Evolutionary conservation across 2,797 vertebrate genomes (phyloP), one percentile per base, ranked within the genome.

Genomic region (Oryzias sinensis): DNA sequence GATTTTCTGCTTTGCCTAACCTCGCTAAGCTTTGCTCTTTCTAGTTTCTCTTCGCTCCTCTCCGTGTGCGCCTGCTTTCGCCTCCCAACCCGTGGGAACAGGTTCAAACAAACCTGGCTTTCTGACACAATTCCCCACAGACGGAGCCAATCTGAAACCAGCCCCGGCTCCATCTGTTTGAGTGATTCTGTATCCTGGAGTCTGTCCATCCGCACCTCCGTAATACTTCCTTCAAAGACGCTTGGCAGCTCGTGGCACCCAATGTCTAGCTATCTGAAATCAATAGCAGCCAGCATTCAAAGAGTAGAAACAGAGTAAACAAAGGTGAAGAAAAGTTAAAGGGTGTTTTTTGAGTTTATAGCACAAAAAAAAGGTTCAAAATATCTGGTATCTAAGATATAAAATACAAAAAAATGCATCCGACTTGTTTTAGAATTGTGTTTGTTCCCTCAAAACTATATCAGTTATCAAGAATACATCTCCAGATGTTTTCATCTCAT

Each of bases 91-190:
- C 51, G 0, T 22, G 18, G 72, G 65, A 79, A 47, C 25, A 0
- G 53, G 59, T 75, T 85, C 72, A 81, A 85, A 78, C 72, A 70
- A 56, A 81, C 56, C 47, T 1, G 18, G 6, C 63, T 82, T 58
- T 76, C 74, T 74, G 65, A 81, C 76, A 72, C 0, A 52, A 37
- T 18, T 62, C 74, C 57, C 59, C 8, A 1, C 42, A 50, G 67
- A 68, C 22, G 0, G 5, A 11, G 45, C 49, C 16, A 16, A 60
- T 62, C 61, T 65, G 58, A 72, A 54, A 14, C 52, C 43, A 45
- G 54, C 66, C 48, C 14, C 17, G 29, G 41, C 18, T 42, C 49
- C 22, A 18, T 43, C 53, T 48, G 42, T 58, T 37, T 47, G 43
- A 43, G 18, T 33, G 14, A 18, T 24, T 53, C 48, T 45, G 43